Conservation (phyloP, 2,797 vertebrate species). For the Macropodus opercularis region DNA sequence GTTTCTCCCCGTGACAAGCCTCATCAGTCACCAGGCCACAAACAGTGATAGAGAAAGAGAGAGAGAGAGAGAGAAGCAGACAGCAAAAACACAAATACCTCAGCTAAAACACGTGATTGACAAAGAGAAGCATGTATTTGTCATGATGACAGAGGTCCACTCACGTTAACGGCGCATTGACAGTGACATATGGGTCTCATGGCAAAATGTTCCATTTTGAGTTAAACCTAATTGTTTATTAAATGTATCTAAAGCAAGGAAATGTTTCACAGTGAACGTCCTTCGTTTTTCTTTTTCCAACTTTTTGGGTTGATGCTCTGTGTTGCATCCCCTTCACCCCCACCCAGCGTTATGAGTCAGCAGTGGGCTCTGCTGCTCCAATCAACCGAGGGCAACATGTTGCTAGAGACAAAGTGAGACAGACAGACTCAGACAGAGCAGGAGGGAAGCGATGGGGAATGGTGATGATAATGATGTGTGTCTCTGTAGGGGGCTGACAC, state of each 20-base stretch:
- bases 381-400: constrained; percentile 55
- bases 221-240: constrained; percentile 19
- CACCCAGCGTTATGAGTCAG: constrained; percentile 57
- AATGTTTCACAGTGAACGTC: constrained; percentile 12
- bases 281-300: constrained; percentile 3
- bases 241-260: constrained; percentile 12
- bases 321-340: too few species aligned
- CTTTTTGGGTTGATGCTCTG: too few species aligned
- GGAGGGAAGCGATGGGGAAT: constrained; percentile 49
- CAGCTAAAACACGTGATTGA: constrained; percentile 62
- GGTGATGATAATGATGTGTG: constrained; percentile 69
- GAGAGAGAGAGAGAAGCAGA: constrained; percentile 18
- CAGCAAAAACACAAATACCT: constrained; percentile 57
- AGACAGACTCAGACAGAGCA: constrained; percentile 44
- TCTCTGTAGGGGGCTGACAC: constrained; percentile 58
- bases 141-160: constrained; percentile 57
- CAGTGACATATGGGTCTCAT: constrained; percentile 37
- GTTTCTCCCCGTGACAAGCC: constrained; percentile 52
- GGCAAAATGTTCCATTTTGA: constrained; percentile 14
- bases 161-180: constrained; percentile 37
- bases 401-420: constrained; percentile 53
- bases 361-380: constrained; percentile 44
- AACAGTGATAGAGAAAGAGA: too few species aligned
- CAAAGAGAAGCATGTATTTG: constrained; percentile 55
- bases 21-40: constrained; percentile 65